Evolutionary conservation across 2,888 invertebrate genomes (phyloP), one percentile per base, ranked within the genome.

Genomic region (Apodemia duryi): DNA sequence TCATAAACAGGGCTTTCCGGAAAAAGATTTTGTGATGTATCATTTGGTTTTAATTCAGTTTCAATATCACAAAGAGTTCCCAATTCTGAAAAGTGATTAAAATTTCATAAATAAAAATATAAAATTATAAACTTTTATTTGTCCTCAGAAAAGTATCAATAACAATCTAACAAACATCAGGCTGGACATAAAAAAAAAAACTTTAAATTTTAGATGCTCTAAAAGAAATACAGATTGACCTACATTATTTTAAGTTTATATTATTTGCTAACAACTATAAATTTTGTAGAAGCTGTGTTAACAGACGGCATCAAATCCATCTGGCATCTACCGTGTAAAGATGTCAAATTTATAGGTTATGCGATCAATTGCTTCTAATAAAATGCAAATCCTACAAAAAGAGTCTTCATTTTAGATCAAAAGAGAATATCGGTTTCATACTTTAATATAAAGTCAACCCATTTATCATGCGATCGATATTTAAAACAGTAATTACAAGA

Each of bases 1-100:
- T 91, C 91, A 69, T 91, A 91, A 3, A 90, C 84, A 2, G 91
- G 91, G 72, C 91, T 91, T n/a, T 89, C 89, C 0, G 88, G 84
- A 63, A 90, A 89, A 63, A 90, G 70, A 10, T 78, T 80, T 71
- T 87, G 80, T 0, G 90, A 87, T 46, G 80, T 77, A 41, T 79
- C 74, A 65, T 72, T 68, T 9, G 68, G 52, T 62, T 69, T 68
- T 21, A 62, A 46, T 29, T 54, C 65, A 63, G 62, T 67, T 43
- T 66, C 66, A 54, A 51, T 61, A 52, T 67, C 62, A 2, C 49
- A 65, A 6, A 60, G 61, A 21, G 62, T 63, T 49, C 66, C 61
- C 21, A 61, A 54, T 32, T 68, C 69, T 69, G 54, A 43, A 67
- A 68, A 57, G 49, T n/a, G 10, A 49, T 49, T n/a, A 49, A 43